phyloP scores from a whole-genome alignment of 2,797 vertebrate genomes.

The Anabas testudineus region DNA sequence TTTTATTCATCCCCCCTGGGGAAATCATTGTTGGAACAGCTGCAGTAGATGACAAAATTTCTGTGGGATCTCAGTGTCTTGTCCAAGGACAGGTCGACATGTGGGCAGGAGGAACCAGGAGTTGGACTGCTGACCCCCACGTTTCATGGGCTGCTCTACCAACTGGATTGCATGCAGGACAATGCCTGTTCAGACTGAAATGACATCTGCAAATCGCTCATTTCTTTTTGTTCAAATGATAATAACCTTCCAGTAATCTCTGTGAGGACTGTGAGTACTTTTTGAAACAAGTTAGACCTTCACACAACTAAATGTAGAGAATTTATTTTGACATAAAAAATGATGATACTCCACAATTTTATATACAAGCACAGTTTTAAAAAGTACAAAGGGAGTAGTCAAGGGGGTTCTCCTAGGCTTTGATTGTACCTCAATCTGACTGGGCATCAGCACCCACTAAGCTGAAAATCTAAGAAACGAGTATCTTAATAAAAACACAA shows the following conservation, averaged over 20 bases:
- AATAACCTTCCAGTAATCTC: constrained; percentile 14
- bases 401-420: constrained; percentile 65
- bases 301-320: constrained; percentile 75
- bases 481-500: constrained; percentile 55
- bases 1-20: too few relatives aligned
- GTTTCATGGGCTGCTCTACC: too few relatives aligned
- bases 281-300: constrained; percentile 9
- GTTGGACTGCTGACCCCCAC: too few relatives aligned
- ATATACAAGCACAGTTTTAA: constrained; percentile 77
- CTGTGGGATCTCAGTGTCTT: too few relatives aligned
- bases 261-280: too few relatives aligned
- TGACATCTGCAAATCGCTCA: constrained; percentile 3
- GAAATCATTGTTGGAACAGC: too few relatives aligned
- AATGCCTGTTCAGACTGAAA: constrained; percentile 3
- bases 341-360: constrained; percentile 79
- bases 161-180: neutral
- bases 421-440: constrained; percentile 81
- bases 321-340: constrained; percentile 83
- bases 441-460: constrained; percentile 52
- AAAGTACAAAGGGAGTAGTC: constrained; percentile 79
- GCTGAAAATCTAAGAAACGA: constrained; percentile 61
- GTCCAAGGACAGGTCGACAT: too few relatives aligned
- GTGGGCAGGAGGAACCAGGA: too few relatives aligned
- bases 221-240: constrained; percentile 24
- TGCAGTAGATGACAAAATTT: too few relatives aligned